Evolutionary conservation across 1,140 invertebrate genomes (phyloP).

Genomic region (Triops longicaudatus): DNA sequence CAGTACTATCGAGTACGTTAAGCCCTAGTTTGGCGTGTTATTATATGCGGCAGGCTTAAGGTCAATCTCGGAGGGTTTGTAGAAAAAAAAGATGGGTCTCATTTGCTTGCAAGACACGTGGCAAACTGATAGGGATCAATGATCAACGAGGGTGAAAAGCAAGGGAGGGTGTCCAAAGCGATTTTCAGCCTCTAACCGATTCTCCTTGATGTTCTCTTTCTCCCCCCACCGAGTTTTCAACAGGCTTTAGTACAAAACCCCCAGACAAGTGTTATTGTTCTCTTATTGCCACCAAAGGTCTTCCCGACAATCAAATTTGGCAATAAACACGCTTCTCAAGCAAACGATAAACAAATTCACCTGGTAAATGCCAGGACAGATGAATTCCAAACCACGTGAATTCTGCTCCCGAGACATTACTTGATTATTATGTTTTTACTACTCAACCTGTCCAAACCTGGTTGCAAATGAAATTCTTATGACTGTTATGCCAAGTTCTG

Average conservation of each 20-base stretch:
- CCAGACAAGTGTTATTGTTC: slow-evolving; percentile 12
- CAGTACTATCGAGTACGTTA: neutral
- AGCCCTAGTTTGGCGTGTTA: neutral
- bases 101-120: slow-evolving; percentile 14
- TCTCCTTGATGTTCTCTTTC: neutral
- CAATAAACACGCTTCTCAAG: too few relatives aligned
- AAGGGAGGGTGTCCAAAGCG: neutral
- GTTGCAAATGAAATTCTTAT: too few relatives aligned
- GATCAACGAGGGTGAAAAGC: slow-evolving; percentile 14
- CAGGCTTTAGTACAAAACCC: neutral
- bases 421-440: too few relatives aligned
- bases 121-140: slow-evolving; percentile 15
- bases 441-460: too few relatives aligned
- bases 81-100: neutral
- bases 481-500: too few relatives aligned
- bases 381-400: too few relatives aligned
- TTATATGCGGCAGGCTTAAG: slow-evolving; percentile 10
- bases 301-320: neutral
- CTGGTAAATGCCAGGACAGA: too few relatives aligned
- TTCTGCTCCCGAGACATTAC: too few relatives aligned
- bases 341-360: too few relatives aligned
- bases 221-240: neutral
- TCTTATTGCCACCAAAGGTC: neutral
- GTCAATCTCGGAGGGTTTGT: neutral
- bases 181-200: neutral